Conservation (phyloP, 2,888 invertebrate species). For the Meiosimyza platycephala region DNA sequence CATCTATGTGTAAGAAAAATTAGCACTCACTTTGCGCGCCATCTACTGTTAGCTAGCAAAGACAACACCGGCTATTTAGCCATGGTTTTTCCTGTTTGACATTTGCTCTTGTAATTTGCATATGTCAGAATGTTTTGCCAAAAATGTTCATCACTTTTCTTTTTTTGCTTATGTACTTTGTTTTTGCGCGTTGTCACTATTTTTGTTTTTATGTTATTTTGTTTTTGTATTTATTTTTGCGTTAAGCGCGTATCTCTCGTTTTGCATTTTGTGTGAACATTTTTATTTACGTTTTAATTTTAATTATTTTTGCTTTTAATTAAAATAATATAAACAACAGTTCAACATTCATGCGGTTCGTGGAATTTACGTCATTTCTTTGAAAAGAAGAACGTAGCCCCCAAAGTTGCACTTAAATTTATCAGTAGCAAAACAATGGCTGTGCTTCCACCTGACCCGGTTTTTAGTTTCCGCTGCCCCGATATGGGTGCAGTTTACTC, state of each 20-base stretch:
- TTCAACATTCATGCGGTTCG: not conserved
- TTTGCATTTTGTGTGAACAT: not conserved
- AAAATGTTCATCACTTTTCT: too few species aligned
- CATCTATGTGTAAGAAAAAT: too few species aligned
- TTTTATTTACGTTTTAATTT: not conserved
- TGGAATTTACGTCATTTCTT: not conserved
- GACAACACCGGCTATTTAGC: too few species aligned
- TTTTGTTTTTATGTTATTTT: too few species aligned
- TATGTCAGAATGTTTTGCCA: too few species aligned
- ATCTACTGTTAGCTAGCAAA: too few species aligned
- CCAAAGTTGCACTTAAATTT: too few species aligned
- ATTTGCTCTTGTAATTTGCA: too few species aligned
- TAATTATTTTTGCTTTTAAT: not conserved
- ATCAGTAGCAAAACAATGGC: conserved; percentile 69
- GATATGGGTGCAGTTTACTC: conserved; percentile 81
- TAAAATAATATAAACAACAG: not conserved
- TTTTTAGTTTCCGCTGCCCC: conserved; percentile 76
- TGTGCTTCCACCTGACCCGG: conserved; percentile 79
- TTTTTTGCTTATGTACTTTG: not conserved
- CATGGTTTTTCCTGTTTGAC: too few species aligned
- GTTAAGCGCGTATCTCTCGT: not conserved
- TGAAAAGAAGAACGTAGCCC: not conserved
- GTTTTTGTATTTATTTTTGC: too few species aligned
- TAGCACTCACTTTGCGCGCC: too few species aligned
- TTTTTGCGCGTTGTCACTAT: not conserved